Percentiles rank a stretch among this genome's conserved stretches.
Conservation (phyloP, 2,888 invertebrate species). For the Drosophila testacea region DNA sequence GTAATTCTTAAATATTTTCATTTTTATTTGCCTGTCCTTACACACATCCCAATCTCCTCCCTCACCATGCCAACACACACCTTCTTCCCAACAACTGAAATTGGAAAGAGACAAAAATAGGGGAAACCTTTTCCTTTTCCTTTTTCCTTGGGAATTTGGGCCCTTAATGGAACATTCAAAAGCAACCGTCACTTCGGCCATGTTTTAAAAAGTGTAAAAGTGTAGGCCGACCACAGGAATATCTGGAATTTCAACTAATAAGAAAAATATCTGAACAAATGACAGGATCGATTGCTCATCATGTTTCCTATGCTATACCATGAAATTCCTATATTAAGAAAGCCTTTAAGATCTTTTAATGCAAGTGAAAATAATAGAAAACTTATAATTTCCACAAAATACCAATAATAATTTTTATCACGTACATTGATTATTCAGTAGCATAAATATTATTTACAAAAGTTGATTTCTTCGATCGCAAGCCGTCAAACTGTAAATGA, state of each 20-base stretch:
- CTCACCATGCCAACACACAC: background rate
- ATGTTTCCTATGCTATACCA: background rate
- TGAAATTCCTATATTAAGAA: background rate
- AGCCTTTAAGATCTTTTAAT: background rate
- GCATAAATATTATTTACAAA: constrained; percentile 14
- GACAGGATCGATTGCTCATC: background rate
- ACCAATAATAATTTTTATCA: constrained; percentile 8
- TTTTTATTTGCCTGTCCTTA: constrained; percentile 30
- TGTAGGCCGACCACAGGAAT: too few relatives aligned
- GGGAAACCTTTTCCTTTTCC: background rate
- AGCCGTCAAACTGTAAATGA: constrained; percentile 17
- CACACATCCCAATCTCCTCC: background rate
- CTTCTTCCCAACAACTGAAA: constrained; percentile 9
- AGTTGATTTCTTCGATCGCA: background rate
- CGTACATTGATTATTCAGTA: constrained; percentile 16
- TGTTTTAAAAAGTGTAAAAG: too few relatives aligned
- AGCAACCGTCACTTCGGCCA: too few relatives aligned
- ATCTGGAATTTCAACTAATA: too few relatives aligned
- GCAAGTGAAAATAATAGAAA: background rate
- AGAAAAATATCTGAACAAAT: too few relatives aligned
- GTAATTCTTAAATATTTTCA: constrained; percentile 75
- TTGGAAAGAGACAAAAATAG: background rate
- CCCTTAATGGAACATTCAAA: too few relatives aligned
- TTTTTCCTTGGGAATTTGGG: too few relatives aligned
- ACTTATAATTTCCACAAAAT: background rate